These are phyloP conservation scores for Perithous albicinctus DNA, from an alignment of 2,888 invertebrate species.

Conservation along the genomic window DNA sequence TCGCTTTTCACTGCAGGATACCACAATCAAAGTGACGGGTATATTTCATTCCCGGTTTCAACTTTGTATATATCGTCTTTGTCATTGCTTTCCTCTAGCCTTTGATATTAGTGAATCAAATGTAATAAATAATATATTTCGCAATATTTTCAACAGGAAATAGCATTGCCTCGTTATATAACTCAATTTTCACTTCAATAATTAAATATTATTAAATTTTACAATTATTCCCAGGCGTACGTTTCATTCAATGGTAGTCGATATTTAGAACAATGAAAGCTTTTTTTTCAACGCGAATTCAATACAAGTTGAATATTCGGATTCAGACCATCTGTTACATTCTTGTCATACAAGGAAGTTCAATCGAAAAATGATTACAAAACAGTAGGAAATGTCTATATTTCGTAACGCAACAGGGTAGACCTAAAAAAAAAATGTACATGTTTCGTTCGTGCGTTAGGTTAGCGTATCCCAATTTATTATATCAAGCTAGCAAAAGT, in stretches of 20 bases:
- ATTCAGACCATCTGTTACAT: background rate
- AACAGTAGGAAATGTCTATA: constrained; percentile 46
- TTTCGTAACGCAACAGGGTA: constrained; percentile 24
- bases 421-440: constrained; percentile 59
- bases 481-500: constrained; percentile 70
- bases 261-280: too few species aligned
- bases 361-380: background rate
- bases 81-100: background rate
- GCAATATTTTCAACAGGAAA: too few species aligned
- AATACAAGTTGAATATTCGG: background rate
- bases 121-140: background rate
- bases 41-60: background rate
- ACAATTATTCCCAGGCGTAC: too few species aligned
- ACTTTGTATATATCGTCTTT: background rate
- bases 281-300: too few species aligned
- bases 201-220: too few species aligned
- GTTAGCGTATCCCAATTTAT: constrained; percentile 72
- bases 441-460: constrained; percentile 57
- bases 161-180: too few species aligned
- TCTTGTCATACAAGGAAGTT: background rate
- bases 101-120: background rate
- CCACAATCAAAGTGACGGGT: constrained; percentile 37
- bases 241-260: too few species aligned
- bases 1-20: constrained; percentile 20
- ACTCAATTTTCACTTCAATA: too few species aligned